phyloP scores from a whole-genome alignment of 2,888 invertebrate species.

The Acanthosepion lycidas region DNA sequence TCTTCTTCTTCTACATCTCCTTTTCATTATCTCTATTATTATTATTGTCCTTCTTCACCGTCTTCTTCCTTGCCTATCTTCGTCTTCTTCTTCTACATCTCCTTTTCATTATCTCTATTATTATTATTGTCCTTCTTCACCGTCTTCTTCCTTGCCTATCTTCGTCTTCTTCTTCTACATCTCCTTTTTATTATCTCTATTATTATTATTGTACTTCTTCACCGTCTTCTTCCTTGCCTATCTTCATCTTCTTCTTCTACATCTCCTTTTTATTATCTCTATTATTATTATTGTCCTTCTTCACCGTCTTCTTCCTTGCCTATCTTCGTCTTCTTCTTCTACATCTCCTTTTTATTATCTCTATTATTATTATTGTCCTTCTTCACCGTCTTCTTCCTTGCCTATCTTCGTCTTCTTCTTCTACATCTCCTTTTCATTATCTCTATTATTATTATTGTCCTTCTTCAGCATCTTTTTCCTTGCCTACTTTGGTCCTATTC shows the following conservation, averaged over 20 bases:
- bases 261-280: too few relatives aligned
- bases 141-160: too few relatives aligned
- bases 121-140: not conserved
- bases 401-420: too few relatives aligned
- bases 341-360: too few relatives aligned
- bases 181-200: too few relatives aligned
- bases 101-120: not conserved
- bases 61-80: not conserved
- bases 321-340: too few relatives aligned
- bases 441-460: not conserved
- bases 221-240: not conserved
- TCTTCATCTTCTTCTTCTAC: too few relatives aligned
- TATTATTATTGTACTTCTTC: not conserved
- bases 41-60: not conserved
- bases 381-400: not conserved
- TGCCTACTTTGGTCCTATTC: too few relatives aligned
- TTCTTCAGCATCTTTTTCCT: too few relatives aligned
- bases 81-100: not conserved
- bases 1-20: not conserved
- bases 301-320: not conserved
- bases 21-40: too few relatives aligned
- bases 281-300: not conserved
- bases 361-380: not conserved
- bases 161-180: too few relatives aligned
- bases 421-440: too few relatives aligned